Evolutionary conservation across 2,888 invertebrate genomes (phyloP).

Genomic region (Drosophila anomalipes): DNA sequence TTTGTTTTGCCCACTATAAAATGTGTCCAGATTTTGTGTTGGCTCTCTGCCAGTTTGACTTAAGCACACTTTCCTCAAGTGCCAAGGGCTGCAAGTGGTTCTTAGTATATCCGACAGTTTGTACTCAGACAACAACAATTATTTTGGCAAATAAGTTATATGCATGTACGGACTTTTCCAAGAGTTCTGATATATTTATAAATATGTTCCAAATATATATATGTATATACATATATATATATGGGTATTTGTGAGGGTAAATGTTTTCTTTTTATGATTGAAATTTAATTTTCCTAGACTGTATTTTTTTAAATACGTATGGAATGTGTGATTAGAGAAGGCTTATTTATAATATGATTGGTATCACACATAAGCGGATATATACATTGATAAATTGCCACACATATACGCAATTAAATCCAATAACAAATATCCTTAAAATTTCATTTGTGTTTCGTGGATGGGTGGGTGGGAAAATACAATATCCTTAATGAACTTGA

Average conservation of each 20-base stretch:
- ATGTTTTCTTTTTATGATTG: neutral
- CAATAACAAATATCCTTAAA: neutral
- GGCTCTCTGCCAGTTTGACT: constrained; percentile 43
- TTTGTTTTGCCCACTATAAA: constrained; percentile 65
- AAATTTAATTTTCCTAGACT: neutral
- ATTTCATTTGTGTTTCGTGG: neutral
- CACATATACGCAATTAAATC: neutral
- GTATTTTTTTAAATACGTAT: neutral
- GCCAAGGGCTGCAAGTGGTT: constrained; percentile 42
- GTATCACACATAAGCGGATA: neutral
- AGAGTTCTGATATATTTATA: neutral
- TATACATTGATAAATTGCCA: neutral
- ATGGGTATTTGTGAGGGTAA: neutral
- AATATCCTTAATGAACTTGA: neutral
- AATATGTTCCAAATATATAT: neutral
- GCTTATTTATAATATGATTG: neutral
- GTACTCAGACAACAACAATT: constrained; percentile 25
- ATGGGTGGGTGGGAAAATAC: neutral
- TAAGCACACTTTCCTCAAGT: constrained; percentile 46
- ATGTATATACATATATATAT: neutral
- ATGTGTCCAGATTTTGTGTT: constrained; percentile 70
- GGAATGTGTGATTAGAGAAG: neutral
- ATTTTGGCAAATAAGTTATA: neutral
- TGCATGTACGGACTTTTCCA: neutral
- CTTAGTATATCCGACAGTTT: neutral